Conservation (phyloP, 2,113 vertebrate species). For the Cheirogaleus medius region DNA sequence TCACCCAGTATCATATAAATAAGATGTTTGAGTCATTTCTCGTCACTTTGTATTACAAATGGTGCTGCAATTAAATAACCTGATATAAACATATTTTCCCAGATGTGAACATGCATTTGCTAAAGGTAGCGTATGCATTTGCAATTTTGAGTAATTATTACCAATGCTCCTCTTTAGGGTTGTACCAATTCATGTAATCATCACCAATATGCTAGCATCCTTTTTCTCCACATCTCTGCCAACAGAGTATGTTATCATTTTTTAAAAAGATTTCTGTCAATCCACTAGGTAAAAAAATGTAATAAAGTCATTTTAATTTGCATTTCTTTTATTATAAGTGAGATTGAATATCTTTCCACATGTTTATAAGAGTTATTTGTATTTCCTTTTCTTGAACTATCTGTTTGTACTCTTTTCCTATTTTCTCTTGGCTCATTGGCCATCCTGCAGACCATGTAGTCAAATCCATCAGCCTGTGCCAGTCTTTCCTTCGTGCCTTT, state of each 20-base stretch:
- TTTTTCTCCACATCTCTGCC: neutral
- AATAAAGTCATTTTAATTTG: neutral
- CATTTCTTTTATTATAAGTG: neutral
- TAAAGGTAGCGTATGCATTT: neutral
- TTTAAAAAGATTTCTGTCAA: neutral
- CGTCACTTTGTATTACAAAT: neutral
- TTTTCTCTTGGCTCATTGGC: neutral
- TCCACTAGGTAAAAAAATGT: neutral
- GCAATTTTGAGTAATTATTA: neutral
- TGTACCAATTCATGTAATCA: neutral
- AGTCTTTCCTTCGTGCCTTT: neutral
- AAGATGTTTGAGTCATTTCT: neutral
- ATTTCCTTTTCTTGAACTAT: neutral
- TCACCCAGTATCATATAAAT: neutral
- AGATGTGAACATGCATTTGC: neutral
- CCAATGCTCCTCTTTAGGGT: neutral
- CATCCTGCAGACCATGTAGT: neutral
- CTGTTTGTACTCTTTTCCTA: neutral
- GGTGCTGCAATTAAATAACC: neutral
- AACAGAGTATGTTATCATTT: neutral
- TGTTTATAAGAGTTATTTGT: neutral
- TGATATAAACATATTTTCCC: neutral
- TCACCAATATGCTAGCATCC: neutral
- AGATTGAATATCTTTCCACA: neutral
- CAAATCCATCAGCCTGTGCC: neutral